Base-by-base conservation (phyloP, 1,140 invertebrate species). In the Rhyacophila brunnea region DNA sequence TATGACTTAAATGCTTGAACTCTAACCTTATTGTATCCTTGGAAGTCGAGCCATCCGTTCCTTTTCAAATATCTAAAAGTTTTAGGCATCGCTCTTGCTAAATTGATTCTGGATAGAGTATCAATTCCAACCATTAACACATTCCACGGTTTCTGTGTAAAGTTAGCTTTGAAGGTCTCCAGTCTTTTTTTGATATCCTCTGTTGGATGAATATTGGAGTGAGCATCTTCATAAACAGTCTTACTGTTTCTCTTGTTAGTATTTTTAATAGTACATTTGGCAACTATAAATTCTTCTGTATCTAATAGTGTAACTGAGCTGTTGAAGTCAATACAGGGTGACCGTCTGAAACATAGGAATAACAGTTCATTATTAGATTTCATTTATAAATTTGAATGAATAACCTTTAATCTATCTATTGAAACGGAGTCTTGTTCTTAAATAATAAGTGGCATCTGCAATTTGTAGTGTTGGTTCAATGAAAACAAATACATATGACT, bases 111-210 rank as follows among this genome's bases (percentile, higher is more conserved):
- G 0, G 91, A 94, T 28, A 93, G 85, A 19, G 88, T 90, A 68
- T 94, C 91, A 45, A 93, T 85, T 7, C 91, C 92, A 6, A 94
- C 68, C 56, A 92, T 73, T 1, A 93, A 71, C 11, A 95, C 81
- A 69, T 83, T 88, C 60, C 84, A 73, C 49, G 61, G 40, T 20
- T 62, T 51, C 40, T 68, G 63, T 32, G 70, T 48, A 15, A 71
- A 55, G 18, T 48, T 60, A 60, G 48, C 46, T 67, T 64, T 44
- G 66, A 71, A 48, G 55, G 50, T 19, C 45, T 67, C 48, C 15
- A 35, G 51, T 65, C 55, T 51, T 19, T 51, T 53, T 62, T 54
- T 57, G 1, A 59, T 35, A 9, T 44, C 18, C 36, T 60, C 17
- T 28, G 34, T 66, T 61, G 15, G 66, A 69, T 66, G 69, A 71